A percentile compares a stretch with the other conserved stretches of the same genome.
phyloP scores from a whole-genome alignment of 2,888 invertebrate genomes.

The Encarsia formosa region DNA sequence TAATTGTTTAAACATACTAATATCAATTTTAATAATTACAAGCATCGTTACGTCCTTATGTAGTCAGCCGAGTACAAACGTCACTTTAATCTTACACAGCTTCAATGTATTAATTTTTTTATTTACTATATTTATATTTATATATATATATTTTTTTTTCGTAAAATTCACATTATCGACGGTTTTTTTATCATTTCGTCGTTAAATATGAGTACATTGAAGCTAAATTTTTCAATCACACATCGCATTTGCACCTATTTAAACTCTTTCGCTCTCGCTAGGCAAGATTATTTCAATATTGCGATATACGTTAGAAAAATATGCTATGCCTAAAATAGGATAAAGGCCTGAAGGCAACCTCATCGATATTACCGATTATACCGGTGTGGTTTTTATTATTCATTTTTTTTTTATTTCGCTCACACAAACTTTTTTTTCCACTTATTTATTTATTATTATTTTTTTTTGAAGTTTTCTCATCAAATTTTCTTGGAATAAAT shows the following conservation, averaged over 20 bases:
- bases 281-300: conserved; percentile 47
- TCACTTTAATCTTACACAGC: conserved; percentile 37
- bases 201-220: conserved; percentile 27
- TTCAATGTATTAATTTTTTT: conserved; percentile 30
- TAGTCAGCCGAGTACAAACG: conserved; percentile 46
- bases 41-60: conserved; percentile 50
- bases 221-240: conserved; percentile 29
- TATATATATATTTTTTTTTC: conserved; percentile 24
- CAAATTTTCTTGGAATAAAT: conserved; percentile 25
- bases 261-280: conserved; percentile 38
- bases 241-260: conserved; percentile 31
- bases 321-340: conserved; percentile 52
- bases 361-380: conserved; percentile 29
- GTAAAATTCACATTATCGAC: conserved; percentile 12
- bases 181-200: conserved; percentile 21
- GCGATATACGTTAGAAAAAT: conserved; percentile 51
- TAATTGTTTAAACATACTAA: conserved; percentile 50
- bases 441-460: conserved; percentile 22
- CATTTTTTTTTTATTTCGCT: conserved; percentile 20
- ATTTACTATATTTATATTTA: conserved; percentile 21
- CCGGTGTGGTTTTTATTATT: conserved; percentile 28
- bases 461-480: conserved; percentile 18
- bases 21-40: conserved; percentile 51
- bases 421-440: conserved; percentile 25
- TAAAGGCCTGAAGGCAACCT: conserved; percentile 50